Conservation (phyloP, 2,113 vertebrate genomes). For the Etheostoma cragini region DNA sequence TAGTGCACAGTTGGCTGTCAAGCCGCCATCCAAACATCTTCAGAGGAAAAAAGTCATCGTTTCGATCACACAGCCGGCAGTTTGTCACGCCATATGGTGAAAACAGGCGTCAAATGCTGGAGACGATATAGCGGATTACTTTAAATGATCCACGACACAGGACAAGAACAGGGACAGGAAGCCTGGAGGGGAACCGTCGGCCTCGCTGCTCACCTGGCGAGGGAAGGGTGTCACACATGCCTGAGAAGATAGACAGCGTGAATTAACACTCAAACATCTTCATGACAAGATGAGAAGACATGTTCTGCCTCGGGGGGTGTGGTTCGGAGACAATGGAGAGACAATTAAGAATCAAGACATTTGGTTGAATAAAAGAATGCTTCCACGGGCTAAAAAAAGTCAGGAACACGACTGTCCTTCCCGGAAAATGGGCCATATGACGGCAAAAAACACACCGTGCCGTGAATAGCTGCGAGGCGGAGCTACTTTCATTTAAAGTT, state of each 20-base stretch:
- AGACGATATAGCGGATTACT: conserved; percentile 15
- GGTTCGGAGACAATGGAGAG: neutral
- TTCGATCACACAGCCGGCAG: conserved; percentile 1
- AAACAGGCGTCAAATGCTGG: conserved; percentile 31
- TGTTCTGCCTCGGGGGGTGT: neutral
- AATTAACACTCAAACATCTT: neutral
- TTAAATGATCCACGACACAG: neutral
- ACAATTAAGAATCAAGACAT: neutral
- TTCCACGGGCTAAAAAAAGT: neutral
- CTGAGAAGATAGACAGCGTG: neutral
- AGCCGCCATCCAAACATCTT: conserved; percentile 28
- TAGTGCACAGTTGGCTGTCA: conserved; percentile 15
- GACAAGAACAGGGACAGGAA: neutral
- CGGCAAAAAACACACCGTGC: too few relatives aligned
- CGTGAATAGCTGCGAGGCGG: too few relatives aligned
- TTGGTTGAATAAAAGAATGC: neutral
- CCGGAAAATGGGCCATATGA: too few relatives aligned
- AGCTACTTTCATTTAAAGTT: too few relatives aligned
- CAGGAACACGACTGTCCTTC: neutral
- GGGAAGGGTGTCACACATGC: neutral
- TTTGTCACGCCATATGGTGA: conserved; percentile 25
- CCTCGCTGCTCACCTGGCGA: neutral
- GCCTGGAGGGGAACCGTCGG: neutral
- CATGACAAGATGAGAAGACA: neutral
- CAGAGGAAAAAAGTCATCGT: conserved; percentile 22